These are phyloP conservation scores for Erpobdella octoculata DNA, from an alignment of 2,888 invertebrate genomes.

Conservation along the genomic window DNA sequence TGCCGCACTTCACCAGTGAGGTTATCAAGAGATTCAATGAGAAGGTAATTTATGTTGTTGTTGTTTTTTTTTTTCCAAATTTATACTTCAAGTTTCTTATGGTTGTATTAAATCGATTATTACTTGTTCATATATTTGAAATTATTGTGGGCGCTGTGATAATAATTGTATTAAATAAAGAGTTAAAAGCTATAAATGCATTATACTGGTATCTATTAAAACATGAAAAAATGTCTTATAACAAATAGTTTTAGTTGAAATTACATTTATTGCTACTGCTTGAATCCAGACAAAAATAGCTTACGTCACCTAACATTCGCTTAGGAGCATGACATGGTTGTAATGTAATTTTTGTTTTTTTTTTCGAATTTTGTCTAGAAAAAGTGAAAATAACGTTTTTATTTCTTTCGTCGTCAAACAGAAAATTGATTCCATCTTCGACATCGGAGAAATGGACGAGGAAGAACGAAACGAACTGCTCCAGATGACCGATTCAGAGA, in stretches of 20 bases:
- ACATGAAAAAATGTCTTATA: too few relatives aligned
- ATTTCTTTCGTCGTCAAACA: constrained; percentile 35
- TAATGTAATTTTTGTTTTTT: constrained; percentile 10
- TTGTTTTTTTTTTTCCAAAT: neutral
- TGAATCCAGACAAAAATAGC: neutral
- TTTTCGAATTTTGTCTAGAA: neutral
- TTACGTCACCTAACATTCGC: too few relatives aligned
- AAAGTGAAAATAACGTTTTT: neutral
- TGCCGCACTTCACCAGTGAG: constrained; percentile 86
- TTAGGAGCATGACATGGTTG: too few relatives aligned
- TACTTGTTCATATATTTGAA: neutral
- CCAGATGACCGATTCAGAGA: constrained; percentile 67
- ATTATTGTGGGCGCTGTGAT: too few relatives aligned
- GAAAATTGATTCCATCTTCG: constrained; percentile 83
- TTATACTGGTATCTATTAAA: too few relatives aligned
- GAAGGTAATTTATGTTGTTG: constrained; percentile 60
- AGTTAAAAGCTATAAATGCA: too few relatives aligned
- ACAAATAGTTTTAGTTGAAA: too few relatives aligned
- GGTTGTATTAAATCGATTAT: neutral
- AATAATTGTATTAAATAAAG: too few relatives aligned
- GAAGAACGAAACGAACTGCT: constrained; percentile 69
- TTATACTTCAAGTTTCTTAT: neutral
- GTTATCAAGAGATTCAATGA: constrained; percentile 83
- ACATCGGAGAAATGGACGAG: constrained; percentile 90
- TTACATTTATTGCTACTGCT: too few relatives aligned